Percentiles rank a stretch among this genome's conserved stretches.
These are phyloP conservation scores for Spermophilus dauricus DNA, from an alignment of 2,113 vertebrate species.

Conservation along the genomic window DNA sequence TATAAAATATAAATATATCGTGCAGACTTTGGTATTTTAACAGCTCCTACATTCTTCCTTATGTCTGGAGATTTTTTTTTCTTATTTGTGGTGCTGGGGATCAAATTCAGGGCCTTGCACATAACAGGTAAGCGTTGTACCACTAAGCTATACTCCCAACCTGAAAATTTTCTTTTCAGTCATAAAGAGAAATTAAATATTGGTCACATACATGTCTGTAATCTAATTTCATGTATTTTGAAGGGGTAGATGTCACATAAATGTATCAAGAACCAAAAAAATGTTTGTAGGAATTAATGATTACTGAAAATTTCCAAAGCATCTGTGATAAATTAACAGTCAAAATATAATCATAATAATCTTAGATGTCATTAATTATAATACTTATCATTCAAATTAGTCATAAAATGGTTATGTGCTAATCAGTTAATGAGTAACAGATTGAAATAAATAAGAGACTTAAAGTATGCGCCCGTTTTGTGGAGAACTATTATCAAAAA, in stretches of 20 bases:
- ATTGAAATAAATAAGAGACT: not conserved
- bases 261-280: not conserved
- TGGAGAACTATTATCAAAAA: not conserved
- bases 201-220: not conserved
- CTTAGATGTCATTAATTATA: not conserved
- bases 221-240: not conserved
- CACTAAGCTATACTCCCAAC: not conserved
- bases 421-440: not conserved
- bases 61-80: not conserved
- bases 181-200: not conserved
- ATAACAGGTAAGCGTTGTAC: not conserved
- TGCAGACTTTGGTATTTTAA: not conserved
- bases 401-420: not conserved
- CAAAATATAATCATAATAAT: not conserved
- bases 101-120: not conserved
- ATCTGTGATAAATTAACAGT: not conserved
- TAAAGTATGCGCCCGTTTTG: not conserved
- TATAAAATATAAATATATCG: not conserved
- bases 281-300: not conserved
- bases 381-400: not conserved
- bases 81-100: not conserved
- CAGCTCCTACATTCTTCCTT: not conserved
- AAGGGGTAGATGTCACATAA: not conserved
- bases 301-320: not conserved
- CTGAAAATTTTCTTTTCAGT: not conserved